These are phyloP conservation scores for Neogobius melanostomus DNA, from an alignment of 2,113 vertebrate genomes.

Conservation along the genomic window DNA sequence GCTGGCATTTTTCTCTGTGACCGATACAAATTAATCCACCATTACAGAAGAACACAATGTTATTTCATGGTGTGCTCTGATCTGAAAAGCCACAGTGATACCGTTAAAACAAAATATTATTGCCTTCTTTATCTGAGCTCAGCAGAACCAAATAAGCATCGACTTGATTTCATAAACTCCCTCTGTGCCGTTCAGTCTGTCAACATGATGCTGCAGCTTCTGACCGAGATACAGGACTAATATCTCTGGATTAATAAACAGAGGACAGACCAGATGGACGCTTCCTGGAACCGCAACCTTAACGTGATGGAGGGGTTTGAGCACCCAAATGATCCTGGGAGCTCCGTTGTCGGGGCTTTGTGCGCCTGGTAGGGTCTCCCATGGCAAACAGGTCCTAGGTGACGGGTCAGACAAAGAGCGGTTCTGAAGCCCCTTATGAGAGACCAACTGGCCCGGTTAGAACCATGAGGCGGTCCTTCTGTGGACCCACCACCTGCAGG, in stretches of 20 bases:
- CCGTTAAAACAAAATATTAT: constrained; percentile 56
- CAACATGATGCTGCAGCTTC: constrained; percentile 29
- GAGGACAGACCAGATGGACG: neutral
- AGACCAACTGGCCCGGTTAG: too few species aligned
- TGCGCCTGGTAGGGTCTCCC: too few species aligned
- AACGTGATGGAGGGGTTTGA: too few species aligned
- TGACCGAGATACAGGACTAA: constrained; percentile 26
- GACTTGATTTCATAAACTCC: constrained; percentile 47
- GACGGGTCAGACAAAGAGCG: too few species aligned
- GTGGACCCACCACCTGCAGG: too few species aligned
- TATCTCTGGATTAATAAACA: constrained; percentile 33
- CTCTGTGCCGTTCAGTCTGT: constrained; percentile 55
- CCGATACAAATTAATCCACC: constrained; percentile 57
- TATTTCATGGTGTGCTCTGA: constrained; percentile 42
- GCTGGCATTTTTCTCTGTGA: constrained; percentile 31
- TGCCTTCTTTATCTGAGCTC: constrained; percentile 61
- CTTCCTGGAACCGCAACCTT: too few species aligned
- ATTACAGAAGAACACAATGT: constrained; percentile 35
- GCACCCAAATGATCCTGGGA: too few species aligned
- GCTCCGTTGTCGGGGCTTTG: too few species aligned
- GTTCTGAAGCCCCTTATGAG: too few species aligned
- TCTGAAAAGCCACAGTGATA: constrained; percentile 34
- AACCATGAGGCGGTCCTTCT: too few species aligned
- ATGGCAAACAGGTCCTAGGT: too few species aligned
- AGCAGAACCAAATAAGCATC: constrained; percentile 56